Conservation (phyloP, 2,888 invertebrate genomes). For the Tipula vernalis region DNA sequence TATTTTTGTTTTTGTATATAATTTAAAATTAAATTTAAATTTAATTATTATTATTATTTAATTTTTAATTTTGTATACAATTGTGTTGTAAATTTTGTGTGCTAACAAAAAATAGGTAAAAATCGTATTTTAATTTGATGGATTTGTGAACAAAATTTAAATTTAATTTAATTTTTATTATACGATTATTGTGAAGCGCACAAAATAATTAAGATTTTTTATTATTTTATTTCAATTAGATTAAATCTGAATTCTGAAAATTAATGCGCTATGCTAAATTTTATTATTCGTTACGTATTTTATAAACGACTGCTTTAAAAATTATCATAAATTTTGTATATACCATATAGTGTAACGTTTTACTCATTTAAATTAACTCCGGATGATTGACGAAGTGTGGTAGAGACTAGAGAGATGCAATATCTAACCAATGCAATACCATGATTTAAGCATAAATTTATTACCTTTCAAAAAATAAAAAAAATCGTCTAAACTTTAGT, state of each 20-base stretch:
- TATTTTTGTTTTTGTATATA: neutral
- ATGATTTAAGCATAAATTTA: neutral
- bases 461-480: neutral
- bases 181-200: neutral
- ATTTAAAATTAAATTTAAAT: neutral
- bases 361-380: neutral
- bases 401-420: neutral
- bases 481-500: neutral
- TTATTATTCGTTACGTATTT: neutral
- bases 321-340: neutral
- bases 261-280: neutral
- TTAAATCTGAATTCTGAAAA: neutral
- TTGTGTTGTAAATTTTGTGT: neutral
- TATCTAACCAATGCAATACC: neutral
- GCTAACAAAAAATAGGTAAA: neutral
- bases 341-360: neutral
- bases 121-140: neutral
- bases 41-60: constrained; percentile 4
- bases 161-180: neutral
- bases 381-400: neutral
- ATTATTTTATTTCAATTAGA: neutral
- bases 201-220: neutral
- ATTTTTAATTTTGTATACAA: neutral
- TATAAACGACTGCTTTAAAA: neutral
- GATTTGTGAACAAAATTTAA: neutral